Percentiles rank a stretch among this genome's conserved stretches.
Evolutionary conservation across 2,888 invertebrate species (phyloP).

Genomic region (Melipona bicolor): DNA sequence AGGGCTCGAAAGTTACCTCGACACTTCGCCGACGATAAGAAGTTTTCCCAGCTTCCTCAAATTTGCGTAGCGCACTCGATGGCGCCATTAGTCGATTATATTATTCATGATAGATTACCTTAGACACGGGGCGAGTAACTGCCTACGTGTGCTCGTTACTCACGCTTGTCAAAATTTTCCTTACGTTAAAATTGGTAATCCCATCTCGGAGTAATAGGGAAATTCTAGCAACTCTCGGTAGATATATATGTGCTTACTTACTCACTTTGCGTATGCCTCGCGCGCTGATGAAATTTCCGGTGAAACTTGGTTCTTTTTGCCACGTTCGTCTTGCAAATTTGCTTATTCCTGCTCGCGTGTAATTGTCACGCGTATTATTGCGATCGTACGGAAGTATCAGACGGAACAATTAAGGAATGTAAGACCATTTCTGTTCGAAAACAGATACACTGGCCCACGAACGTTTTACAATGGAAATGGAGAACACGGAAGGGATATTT

Average conservation of each 20-base stretch:
- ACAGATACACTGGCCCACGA: neutral
- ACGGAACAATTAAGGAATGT: neutral
- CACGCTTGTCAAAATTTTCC: conserved; percentile 39
- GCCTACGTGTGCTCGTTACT: conserved; percentile 35
- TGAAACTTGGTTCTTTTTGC: too few relatives aligned
- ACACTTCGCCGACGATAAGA: conserved; percentile 44
- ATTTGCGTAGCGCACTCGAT: conserved; percentile 30
- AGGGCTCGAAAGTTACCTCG: conserved; percentile 33
- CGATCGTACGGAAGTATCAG: neutral
- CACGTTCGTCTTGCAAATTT: too few relatives aligned
- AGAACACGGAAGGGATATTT: too few relatives aligned
- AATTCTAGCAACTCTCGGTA: neutral
- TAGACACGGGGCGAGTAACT: conserved; percentile 17
- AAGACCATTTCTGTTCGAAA: too few relatives aligned
- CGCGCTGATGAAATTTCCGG: too few relatives aligned
- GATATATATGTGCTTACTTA: too few relatives aligned
- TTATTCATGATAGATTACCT: conserved; percentile 56
- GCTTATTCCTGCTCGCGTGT: too few relatives aligned
- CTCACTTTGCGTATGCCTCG: too few relatives aligned
- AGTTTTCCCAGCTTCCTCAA: conserved; percentile 30
- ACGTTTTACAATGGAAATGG: too few relatives aligned
- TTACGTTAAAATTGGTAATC: conserved; percentile 1
- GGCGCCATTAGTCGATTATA: conserved; percentile 52
- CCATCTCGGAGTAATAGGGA: neutral
- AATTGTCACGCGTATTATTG: neutral